A percentile compares a stretch with the other conserved stretches of the same genome.
Conservation (phyloP, 2,888 invertebrate species). For the Andrena praecox region DNA sequence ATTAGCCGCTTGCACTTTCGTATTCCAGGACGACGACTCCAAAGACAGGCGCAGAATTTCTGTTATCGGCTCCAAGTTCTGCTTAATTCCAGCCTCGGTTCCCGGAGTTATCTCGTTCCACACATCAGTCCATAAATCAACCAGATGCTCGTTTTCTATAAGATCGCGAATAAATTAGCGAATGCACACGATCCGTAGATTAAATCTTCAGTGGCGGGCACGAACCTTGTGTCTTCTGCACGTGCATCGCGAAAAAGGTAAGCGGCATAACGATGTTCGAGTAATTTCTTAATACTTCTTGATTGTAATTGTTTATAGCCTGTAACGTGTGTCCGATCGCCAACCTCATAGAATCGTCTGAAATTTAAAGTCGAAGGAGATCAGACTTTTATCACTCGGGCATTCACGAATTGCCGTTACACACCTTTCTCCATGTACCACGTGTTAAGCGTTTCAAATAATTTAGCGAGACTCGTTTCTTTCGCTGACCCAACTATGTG, state of each 20-base stretch:
- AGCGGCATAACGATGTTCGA: constrained; percentile 91
- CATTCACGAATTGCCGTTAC: constrained; percentile 3
- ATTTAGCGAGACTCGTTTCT: constrained; percentile 89
- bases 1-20: constrained; percentile 93
- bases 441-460: constrained; percentile 87
- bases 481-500: constrained; percentile 94
- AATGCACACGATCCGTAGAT: not conserved
- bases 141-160: constrained; percentile 86
- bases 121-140: constrained; percentile 93
- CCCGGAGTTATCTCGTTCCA: constrained; percentile 96
- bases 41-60: constrained; percentile 90
- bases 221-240: constrained; percentile 88
- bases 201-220: constrained; percentile 19
- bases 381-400: not conserved
- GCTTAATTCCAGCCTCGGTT: constrained; percentile 92
- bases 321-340: constrained; percentile 92
- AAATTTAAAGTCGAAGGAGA: constrained; percentile 55
- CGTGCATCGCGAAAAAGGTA: constrained; percentile 96
- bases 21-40: constrained; percentile 94
- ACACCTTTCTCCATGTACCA: constrained; percentile 89
- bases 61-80: constrained; percentile 91
- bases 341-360: constrained; percentile 91
- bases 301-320: constrained; percentile 93
- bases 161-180: constrained; percentile 16
- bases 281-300: constrained; percentile 92